Evolutionary conservation across 2,113 vertebrate genomes (phyloP), one percentile per base, ranked within the genome.

Genomic region (Bubo bubo): DNA sequence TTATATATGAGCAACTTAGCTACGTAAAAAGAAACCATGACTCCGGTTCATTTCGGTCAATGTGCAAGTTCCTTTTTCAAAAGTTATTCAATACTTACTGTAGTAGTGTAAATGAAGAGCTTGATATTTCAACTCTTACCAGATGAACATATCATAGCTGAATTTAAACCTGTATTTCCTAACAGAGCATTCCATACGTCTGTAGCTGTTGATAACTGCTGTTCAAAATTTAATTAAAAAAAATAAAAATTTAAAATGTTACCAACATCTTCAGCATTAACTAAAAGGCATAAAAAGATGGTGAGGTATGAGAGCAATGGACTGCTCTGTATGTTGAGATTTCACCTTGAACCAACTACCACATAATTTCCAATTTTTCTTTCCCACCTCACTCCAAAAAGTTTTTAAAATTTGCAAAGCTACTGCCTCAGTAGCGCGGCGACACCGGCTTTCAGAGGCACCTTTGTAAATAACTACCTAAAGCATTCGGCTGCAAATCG

Each of bases 401-500:
- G 27, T 4, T 87, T 49, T 49, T 41, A 30, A 88, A 88, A 90
- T 77, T 15, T 24, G 86, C 45, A 11, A 63, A 94, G 93, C 88
- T 62, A 62, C 95, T 94, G 94, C 81, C 79, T 59, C 37, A 39
- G 70, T n/a, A 76, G 93, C 83, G 13, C 1, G 7, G 73, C 63
- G 91, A 79, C 90, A 88, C 2, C 7, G 76, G 85, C 66, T 85
- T 59, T 85, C 67, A 66, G 88, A 96, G 92, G 91, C 41, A 73
- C 73, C 91, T 74, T 76, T 86, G 82, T 79, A 91, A 66, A 55
- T n/a, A 83, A 55, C 80, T 52, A 63, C 95, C 95, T 77, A 70
- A 94, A 97, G 97, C 96, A 92, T 63, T 70, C 9, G 34, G 80
- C 82, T 91, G 93, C 89, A 93, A 97, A 86, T 86, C 9, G 7